phyloP scores from a whole-genome alignment of 2,113 vertebrate species.

The Sebastes fasciatus region DNA sequence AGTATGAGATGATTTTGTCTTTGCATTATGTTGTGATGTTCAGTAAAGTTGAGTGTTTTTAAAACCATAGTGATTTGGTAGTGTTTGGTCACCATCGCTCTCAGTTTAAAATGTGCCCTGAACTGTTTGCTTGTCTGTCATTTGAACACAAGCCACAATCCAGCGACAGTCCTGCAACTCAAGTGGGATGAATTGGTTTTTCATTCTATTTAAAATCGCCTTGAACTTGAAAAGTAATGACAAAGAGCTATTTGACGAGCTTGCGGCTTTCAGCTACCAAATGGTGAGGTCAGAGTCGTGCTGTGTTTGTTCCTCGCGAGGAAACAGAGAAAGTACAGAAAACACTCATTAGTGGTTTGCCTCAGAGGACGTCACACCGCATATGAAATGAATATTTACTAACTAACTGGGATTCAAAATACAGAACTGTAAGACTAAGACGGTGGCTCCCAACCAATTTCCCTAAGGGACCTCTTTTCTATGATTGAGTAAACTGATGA shows the following conservation, averaged over 20 bases:
- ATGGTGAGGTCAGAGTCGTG: conserved; percentile 40
- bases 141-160: conserved; percentile 4
- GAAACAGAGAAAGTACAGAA: conserved; percentile 8
- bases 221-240: conserved; percentile 23
- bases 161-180: background rate
- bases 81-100: background rate
- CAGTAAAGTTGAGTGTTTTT: background rate
- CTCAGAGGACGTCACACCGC: conserved; percentile 6
- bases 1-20: conserved; percentile 1
- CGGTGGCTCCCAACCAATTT: background rate
- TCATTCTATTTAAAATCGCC: conserved; percentile 8
- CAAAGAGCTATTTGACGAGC: conserved; percentile 24
- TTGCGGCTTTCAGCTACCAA: conserved; percentile 8
- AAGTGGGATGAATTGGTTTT: conserved; percentile 13
- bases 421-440: background rate
- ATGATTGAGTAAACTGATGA: no score
- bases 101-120: background rate
- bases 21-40: background rate
- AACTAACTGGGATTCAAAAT: background rate
- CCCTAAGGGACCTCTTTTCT: no score
- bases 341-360: conserved; percentile 44
- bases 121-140: background rate
- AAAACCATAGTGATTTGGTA: background rate
- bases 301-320: conserved; percentile 23
- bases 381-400: conserved; percentile 8